Evolutionary conservation across 2,113 vertebrate genomes (phyloP).

Genomic region (Syngnathus floridae): DNA sequence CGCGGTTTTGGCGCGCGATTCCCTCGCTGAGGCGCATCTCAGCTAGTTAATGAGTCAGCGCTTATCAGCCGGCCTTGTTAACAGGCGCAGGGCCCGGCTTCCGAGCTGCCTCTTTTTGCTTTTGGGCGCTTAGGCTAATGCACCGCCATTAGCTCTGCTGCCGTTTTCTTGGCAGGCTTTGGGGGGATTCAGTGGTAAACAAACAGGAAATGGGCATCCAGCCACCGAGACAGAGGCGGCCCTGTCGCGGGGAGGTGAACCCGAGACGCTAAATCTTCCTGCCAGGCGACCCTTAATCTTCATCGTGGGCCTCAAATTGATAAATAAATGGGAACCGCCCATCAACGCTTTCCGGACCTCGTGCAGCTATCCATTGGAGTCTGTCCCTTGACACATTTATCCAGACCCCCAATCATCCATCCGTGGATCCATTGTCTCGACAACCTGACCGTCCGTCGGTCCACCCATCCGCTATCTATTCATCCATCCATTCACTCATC

Average conservation of each 20-base stretch:
- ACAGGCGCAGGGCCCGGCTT: slow-evolving; percentile 56
- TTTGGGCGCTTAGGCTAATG: slow-evolving; percentile 46
- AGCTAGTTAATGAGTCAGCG: slow-evolving; percentile 66
- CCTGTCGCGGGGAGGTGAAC: slow-evolving; percentile 27
- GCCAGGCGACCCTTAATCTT: slow-evolving; percentile 56
- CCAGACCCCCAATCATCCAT: too few relatives aligned
- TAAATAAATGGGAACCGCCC: slow-evolving; percentile 46
- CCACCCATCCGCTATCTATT: too few relatives aligned
- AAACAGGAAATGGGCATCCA: slow-evolving; percentile 52
- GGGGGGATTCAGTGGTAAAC: slow-evolving; percentile 62
- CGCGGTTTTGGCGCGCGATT: slow-evolving; percentile 58
- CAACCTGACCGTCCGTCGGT: too few relatives aligned
- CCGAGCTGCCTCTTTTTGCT: slow-evolving; percentile 50
- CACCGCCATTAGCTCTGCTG: slow-evolving; percentile 40
- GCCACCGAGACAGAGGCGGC: slow-evolving; percentile 39
- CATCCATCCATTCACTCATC: too few relatives aligned
- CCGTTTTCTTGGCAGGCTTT: slow-evolving; percentile 45
- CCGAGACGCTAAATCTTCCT: slow-evolving; percentile 52
- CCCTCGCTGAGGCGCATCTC: slow-evolving; percentile 46
- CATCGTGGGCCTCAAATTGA: slow-evolving; percentile 50
- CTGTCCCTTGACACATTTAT: too few relatives aligned
- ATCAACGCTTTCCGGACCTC: not conserved
- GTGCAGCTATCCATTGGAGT: not conserved
- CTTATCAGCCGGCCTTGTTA: slow-evolving; percentile 69
- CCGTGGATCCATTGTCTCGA: too few relatives aligned